A percentile compares a stretch with the other conserved stretches of the same genome.
phyloP scores from a whole-genome alignment of 1,140 invertebrate genomes.

The Drosophila prosaltans region DNA sequence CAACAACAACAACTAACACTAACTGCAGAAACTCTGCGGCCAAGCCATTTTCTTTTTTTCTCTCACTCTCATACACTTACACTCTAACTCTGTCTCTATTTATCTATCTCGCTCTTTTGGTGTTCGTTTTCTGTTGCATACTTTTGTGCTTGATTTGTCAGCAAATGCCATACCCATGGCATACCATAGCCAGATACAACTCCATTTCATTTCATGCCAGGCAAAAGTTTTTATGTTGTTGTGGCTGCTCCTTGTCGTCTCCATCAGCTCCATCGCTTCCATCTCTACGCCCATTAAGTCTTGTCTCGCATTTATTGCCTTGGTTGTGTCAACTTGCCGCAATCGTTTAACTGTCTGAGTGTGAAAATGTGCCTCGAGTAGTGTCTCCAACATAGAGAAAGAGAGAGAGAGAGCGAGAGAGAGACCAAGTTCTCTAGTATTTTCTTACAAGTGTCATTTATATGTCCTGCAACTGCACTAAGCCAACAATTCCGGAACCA shows the following conservation, averaged over 20 bases:
- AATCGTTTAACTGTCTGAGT: conserved; percentile 45
- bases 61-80: not conserved
- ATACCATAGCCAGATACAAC: not conserved
- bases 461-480: not conserved
- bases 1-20: conserved; percentile 33
- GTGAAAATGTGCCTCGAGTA: conserved; percentile 9
- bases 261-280: not conserved
- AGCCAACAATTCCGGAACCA: conserved; percentile 24
- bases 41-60: conserved; percentile 25
- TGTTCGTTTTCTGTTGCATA: conserved; percentile 29
- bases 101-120: conserved; percentile 1
- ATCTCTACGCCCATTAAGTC: conserved; percentile 7
- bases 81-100: not conserved
- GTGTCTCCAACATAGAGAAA: not conserved
- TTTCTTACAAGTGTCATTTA: conserved; percentile 1
- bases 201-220: not conserved
- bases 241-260: not conserved
- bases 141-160: conserved; percentile 28
- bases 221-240: not conserved
- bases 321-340: conserved; percentile 37
- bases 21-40: conserved; percentile 58
- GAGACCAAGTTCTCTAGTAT: not conserved
- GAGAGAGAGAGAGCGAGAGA: no score
- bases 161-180: not conserved
- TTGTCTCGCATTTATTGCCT: conserved; percentile 19